Evolutionary conservation across 1,140 invertebrate species (phyloP), one percentile per base, ranked within the genome.

Genomic region (Pissodes strobi): DNA sequence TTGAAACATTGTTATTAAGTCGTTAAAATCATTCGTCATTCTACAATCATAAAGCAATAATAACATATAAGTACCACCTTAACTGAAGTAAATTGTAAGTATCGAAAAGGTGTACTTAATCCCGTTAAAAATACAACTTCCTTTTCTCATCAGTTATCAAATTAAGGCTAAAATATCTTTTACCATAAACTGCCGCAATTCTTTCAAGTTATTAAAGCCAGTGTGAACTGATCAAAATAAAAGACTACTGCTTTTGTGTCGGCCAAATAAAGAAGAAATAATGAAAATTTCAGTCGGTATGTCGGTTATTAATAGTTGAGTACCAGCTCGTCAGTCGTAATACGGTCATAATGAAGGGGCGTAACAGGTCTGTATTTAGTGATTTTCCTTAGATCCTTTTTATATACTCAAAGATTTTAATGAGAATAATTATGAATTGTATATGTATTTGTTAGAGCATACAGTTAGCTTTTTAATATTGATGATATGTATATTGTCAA

Each of bases 151-250:
- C 48, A 62, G 59, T 62, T 53, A 62, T 62, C 59, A 62, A 52
- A 62, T 62, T 62, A 62, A 62, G 18, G 30, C 25, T 27, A 13
- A 62, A 62, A 62, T 62, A 53, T 62, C 59, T 62, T 62, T 62
- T 62, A 62, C 59, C 49, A 53, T 52, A 62, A 60, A 62, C 48
- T 49, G 56, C 18, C 19, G 39, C 48, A 13, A 62, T 62, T 58
- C 52, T 64, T 38, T 56, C 52, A 38, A 55, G 18, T 64, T 64
- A 62, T 67, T 67, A 60, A 61, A 62, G 34, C 45, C 65, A 67
- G 59, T 62, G 65, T 58, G 43, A 60, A 62, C 65, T 48, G 65
- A 61, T 67, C 65, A 67, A 63, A 62, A 67, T 67, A 67, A 67
- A 67, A 57, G 48, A 61, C 65, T 67, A 67, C 65, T 63, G 51